Percentiles rank a stretch among this genome's conserved stretches.
phyloP scores from a whole-genome alignment of 2,888 invertebrate species.

The Caradrina kadenii region DNA sequence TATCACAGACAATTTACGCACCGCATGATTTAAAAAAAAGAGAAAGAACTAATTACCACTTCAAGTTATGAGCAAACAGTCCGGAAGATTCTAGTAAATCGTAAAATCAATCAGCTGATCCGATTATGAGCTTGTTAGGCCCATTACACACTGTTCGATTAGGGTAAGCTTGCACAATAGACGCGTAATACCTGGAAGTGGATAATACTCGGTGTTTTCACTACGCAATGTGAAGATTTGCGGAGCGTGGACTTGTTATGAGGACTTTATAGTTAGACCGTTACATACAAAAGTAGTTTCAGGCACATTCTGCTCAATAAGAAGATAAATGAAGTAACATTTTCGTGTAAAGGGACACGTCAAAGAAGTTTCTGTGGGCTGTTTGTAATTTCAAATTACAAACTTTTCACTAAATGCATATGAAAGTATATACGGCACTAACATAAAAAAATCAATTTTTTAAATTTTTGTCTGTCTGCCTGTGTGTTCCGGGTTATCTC shows the following conservation, averaged over 20 bases:
- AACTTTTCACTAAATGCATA: too few relatives aligned
- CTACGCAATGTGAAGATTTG: conserved; percentile 3
- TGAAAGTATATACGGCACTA: too few relatives aligned
- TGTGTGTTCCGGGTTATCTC: too few relatives aligned
- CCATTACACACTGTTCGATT: conserved; percentile 1
- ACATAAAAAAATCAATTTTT: too few relatives aligned
- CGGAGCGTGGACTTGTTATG: neutral
- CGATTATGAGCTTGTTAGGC: conserved; percentile 11
- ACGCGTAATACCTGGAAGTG: conserved; percentile 30
- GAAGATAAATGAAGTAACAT: too few relatives aligned
- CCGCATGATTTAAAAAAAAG: neutral
- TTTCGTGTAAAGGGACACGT: too few relatives aligned
- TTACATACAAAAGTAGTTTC: too few relatives aligned
- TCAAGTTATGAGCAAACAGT: neutral
- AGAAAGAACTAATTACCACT: neutral
- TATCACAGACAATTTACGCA: neutral
- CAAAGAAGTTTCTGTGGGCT: too few relatives aligned
- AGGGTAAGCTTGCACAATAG: conserved; percentile 15
- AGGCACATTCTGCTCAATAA: too few relatives aligned
- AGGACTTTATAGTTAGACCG: too few relatives aligned
- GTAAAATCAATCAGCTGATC: conserved; percentile 20
- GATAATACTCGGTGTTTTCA: neutral
- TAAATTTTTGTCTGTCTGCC: too few relatives aligned
- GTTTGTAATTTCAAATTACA: too few relatives aligned
- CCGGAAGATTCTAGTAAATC: conserved; percentile 30